Conservation (phyloP, 53 echinoderm and acorn worm species). For the Hippasteria phrygiana region DNA sequence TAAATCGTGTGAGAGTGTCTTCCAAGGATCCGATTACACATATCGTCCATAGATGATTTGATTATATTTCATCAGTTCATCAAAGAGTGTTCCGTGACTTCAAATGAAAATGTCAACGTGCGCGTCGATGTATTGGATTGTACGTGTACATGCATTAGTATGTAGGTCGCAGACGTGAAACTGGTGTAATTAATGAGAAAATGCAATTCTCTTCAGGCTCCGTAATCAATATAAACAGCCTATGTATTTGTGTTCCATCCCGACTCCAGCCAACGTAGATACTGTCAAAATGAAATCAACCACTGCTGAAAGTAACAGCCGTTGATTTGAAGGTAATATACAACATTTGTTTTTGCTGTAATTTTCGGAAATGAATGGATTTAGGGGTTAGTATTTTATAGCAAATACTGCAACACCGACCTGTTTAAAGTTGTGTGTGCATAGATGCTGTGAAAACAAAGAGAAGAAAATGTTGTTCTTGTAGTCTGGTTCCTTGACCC, state of each 20-base stretch:
- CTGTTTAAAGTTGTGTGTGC: too few relatives aligned
- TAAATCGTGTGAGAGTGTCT: neutral
- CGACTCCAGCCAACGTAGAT: neutral
- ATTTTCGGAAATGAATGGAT: too few relatives aligned
- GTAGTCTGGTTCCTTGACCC: too few relatives aligned
- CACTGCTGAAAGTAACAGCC: neutral
- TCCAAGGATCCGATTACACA: neutral
- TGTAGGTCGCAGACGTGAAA: neutral
- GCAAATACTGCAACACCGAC: too few relatives aligned
- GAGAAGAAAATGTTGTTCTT: too few relatives aligned
- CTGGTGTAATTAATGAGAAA: slow-evolving; percentile 31
- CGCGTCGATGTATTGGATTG: slow-evolving; percentile 1
- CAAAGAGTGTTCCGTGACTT: neutral
- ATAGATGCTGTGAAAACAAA: too few relatives aligned
- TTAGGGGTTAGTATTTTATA: too few relatives aligned
- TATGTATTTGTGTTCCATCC: neutral
- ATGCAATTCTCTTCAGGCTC: neutral
- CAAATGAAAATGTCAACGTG: slow-evolving; percentile 28
- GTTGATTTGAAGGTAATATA: too few relatives aligned
- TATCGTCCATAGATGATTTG: neutral
- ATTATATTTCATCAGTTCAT: neutral
- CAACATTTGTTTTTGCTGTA: too few relatives aligned
- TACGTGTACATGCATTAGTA: neutral
- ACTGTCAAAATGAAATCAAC: slow-evolving; percentile 24
- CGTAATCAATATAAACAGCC: slow-evolving; percentile 9